A percentile compares a stretch with the other conserved stretches of the same genome.
phyloP scores from a whole-genome alignment of 2,113 vertebrate species.

The Salvator merianae region DNA sequence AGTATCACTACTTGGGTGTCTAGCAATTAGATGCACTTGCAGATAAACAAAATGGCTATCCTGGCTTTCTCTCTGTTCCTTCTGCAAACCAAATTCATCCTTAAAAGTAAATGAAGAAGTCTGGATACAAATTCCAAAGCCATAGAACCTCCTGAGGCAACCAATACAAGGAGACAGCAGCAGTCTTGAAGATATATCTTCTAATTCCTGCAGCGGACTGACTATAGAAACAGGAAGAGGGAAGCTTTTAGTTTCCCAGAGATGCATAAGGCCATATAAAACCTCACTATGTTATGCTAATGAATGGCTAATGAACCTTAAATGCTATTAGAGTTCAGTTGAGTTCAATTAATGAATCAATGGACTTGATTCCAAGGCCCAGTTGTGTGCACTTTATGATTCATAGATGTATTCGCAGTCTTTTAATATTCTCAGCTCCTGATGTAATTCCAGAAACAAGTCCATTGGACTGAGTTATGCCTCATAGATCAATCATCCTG shows the following conservation, averaged over 20 bases:
- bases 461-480: background rate
- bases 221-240: conserved; percentile 7
- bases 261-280: conserved; percentile 7
- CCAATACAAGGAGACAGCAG: background rate
- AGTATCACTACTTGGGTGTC: background rate
- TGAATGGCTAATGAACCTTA: conserved; percentile 21
- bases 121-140: background rate
- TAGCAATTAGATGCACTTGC: background rate
- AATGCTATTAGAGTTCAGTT: conserved; percentile 14
- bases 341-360: conserved; percentile 28
- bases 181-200: background rate
- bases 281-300: conserved; percentile 6
- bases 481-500: background rate
- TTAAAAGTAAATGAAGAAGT: conserved; percentile 1
- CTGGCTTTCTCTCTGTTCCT: background rate
- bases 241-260: conserved; percentile 1
- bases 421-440: background rate
- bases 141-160: background rate
- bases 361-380: conserved; percentile 4
- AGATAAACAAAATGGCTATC: background rate
- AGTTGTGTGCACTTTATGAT: conserved; percentile 10
- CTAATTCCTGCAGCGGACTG: background rate
- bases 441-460: conserved; percentile 29
- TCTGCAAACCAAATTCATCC: background rate
- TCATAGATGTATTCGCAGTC: conserved; percentile 16